Base-by-base conservation (phyloP, 2,888 invertebrate genomes). In the Diaperis boleti region DNA sequence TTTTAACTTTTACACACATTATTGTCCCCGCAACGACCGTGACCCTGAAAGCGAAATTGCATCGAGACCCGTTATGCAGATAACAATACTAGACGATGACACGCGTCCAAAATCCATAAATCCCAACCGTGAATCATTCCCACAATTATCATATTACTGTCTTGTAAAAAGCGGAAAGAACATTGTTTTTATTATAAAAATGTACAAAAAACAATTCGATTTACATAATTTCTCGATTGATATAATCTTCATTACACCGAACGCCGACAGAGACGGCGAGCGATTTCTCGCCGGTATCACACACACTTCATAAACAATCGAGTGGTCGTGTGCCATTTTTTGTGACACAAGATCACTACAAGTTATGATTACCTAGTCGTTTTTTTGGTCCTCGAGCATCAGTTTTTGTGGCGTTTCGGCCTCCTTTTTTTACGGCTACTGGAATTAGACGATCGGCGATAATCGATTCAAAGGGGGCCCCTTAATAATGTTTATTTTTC, bases 261-360 rank as follows among this genome's bases (percentile, higher is more conserved):
- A 45, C 45, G 29, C 26, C 26, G 22, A 17, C 13, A 10, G 14
- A 45, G 22, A 41, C n/a, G n/a, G n/a, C n/a, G n/a, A n/a, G n/a
- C n/a, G n/a, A 29, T 22, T 45, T 45, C 22, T 22, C 10, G 7
- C 10, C 52, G 20, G 20, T 52, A 11, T 37, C 35, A 35, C 37
- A 49, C 37, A 37, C 52, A n/a, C n/a, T n/a, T n/a, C n/a, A n/a
- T n/a, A n/a, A n/a, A n/a, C n/a, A n/a, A n/a, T 54, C 41, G 17
- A 41, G 49, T n/a, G n/a, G n/a, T 42, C 55, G 55, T 42, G 55
- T 55, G 55, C 55, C 42, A 13, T 55, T 55, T 55, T 55, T 55
- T 52, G 35, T 52, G 18, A 52, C 37, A 52, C 47, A n/a, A n/a
- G 31, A 31, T 42, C 45, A 45, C 41, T 6, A 37, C 37, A 31